phyloP scores from a whole-genome alignment of 2,888 invertebrate genomes.

The Didymodactylos carnosus region DNA sequence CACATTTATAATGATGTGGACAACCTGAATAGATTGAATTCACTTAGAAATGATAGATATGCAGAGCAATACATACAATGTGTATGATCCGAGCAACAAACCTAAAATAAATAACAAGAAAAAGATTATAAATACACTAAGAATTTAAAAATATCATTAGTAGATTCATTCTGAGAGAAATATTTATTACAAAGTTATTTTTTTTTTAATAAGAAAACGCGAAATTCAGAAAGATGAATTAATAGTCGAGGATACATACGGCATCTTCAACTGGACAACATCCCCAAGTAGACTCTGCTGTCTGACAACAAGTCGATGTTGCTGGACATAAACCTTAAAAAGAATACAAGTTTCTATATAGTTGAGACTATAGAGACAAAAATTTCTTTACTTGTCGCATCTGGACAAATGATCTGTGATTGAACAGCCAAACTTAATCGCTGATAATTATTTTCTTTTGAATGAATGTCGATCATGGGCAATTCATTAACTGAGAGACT shows the following conservation, averaged over 20 bases:
- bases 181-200: not conserved
- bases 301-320: not conserved
- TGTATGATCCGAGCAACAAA: not conserved
- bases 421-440: too few relatives aligned
- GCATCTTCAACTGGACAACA: not conserved
- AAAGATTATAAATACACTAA: too few relatives aligned
- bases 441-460: too few relatives aligned
- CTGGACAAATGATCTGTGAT: not conserved
- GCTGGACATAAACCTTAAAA: not conserved
- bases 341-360: not conserved
- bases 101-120: not conserved
- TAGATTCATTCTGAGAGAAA: too few relatives aligned
- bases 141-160: too few relatives aligned
- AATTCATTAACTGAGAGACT: too few relatives aligned
- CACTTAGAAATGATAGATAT: too few relatives aligned
- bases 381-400: not conserved
- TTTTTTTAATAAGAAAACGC: not conserved
- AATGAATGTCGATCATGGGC: too few relatives aligned
- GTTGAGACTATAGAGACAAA: not conserved
- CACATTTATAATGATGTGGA: not conserved
- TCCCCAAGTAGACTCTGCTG: not conserved
- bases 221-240: too few relatives aligned
- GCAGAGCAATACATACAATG: too few relatives aligned
- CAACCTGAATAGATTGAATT: too few relatives aligned
- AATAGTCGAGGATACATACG: too few relatives aligned